Percentiles rank a stretch among this genome's conserved stretches.
These are phyloP conservation scores for Bagarius yarrelli DNA, from an alignment of 2,113 vertebrate species.

Conservation along the genomic window DNA sequence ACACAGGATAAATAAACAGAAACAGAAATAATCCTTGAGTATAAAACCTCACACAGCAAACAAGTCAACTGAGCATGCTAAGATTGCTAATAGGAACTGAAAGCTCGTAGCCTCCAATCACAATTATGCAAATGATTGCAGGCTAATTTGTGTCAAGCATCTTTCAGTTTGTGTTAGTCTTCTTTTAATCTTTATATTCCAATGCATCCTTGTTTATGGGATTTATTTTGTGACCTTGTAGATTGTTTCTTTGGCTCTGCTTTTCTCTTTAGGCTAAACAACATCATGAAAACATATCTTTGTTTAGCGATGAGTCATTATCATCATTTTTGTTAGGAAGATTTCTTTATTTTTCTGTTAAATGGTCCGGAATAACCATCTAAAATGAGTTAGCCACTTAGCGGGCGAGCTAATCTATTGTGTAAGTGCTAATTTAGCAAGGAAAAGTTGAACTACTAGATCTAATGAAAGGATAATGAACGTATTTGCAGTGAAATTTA, in stretches of 20 bases:
- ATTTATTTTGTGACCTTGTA: neutral
- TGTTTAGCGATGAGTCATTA: neutral
- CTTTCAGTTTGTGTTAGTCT: conserved; percentile 12
- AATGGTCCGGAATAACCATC: no score
- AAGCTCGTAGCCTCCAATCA: conserved; percentile 20
- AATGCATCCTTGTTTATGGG: neutral
- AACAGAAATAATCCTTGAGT: neutral
- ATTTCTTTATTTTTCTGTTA: no score
- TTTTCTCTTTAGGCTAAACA: neutral
- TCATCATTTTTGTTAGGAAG: neutral
- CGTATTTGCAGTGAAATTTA: neutral
- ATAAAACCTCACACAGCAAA: neutral
- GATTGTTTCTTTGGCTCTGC: neutral
- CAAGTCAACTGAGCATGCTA: neutral
- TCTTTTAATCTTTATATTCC: neutral
- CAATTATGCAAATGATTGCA: conserved; percentile 16
- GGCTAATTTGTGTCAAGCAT: neutral
- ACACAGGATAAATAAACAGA: neutral
- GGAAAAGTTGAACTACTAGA: neutral
- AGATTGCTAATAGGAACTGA: neutral
- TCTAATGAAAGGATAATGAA: neutral
- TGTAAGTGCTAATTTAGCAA: neutral
- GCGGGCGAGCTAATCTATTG: neutral
- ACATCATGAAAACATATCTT: neutral
- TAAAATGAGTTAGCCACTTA: neutral